Evolutionary conservation across 2,113 vertebrate species (phyloP), one percentile per base, ranked within the genome.

Genomic region (Brachypteracias leptosomus): DNA sequence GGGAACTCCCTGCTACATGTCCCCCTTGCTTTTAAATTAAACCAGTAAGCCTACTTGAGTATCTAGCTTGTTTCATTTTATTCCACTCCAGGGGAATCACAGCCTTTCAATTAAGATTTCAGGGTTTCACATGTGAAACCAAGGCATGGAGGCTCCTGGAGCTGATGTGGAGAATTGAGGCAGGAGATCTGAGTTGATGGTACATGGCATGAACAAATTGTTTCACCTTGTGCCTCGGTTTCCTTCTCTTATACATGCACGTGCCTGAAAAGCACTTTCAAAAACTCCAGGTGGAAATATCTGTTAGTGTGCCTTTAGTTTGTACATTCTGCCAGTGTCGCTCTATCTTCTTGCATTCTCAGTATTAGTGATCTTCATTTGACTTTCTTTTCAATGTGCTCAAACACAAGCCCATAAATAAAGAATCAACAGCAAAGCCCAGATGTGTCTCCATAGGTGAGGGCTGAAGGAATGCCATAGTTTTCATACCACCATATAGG

Each of bases 61-160:
- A 91, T 91, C 95, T 96, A 95, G 73, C 86, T 94, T 72, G 86
- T 94, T 97, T 94, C 93, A 85, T 86, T 94, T 95, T 93, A 92
- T 93, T 96, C 95, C 88, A 92, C 88, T 96, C 90, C 93, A 88
- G 92, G 90, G 90, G 95, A 94, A 94, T 88, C 1, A 9, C 52
- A 86, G 63, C 68, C 92, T 96, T 92, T 94, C 93, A 95, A 57
- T 96, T 96, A 96, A 91, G 75, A 76, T 90, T 92, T 95, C 89
- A 90, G 70, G 42, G 44, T 90, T 95, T 96, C 89, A 88, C 76
- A 40, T 62, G 68, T 90, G 93, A 96, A 94, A 80, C 40, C 44
- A 54, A 78, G 44, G 59, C 33, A 2, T 80, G 65, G 89, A 91
- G 38, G 57, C 26, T 95, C 63, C 73, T 74, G 88, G 52, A 85